Evolutionary conservation across 2,888 invertebrate genomes (phyloP).

Genomic region (Labia minor): DNA sequence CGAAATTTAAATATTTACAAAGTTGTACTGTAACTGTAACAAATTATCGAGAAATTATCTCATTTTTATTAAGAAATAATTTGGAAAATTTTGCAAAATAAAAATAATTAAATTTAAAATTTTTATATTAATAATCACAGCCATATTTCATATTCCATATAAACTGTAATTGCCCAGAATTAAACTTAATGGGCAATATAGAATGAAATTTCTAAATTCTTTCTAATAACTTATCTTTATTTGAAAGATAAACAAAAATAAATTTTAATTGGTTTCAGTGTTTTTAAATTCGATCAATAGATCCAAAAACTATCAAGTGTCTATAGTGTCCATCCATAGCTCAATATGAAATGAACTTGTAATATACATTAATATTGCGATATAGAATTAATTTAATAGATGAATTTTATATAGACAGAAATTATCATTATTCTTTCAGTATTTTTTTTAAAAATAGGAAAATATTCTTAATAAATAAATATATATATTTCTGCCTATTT

Average conservation of each 20-base stretch:
- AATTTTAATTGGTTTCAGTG: too few relatives aligned
- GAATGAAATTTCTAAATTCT: background rate
- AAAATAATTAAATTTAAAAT: too few relatives aligned
- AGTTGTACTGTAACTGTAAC: too few relatives aligned
- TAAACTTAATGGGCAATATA: background rate
- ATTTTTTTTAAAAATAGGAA: background rate
- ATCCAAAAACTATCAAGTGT: slow-evolving; percentile 3
- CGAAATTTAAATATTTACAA: background rate
- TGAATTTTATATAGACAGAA: background rate
- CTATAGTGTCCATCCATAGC: too few relatives aligned
- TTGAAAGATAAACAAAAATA: too few relatives aligned
- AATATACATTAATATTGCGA: background rate
- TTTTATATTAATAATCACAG: slow-evolving; percentile 13
- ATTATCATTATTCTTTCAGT: background rate
- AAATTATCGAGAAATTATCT: too few relatives aligned
- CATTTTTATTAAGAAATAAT: background rate
- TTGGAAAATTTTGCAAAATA: too few relatives aligned
- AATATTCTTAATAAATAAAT: background rate
- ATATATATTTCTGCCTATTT: too few relatives aligned
- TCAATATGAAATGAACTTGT: too few relatives aligned
- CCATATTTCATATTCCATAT: background rate
- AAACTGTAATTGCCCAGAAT: background rate
- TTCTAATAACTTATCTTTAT: too few relatives aligned
- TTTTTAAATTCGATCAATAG: background rate
- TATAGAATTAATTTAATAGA: background rate